phyloP scores from a whole-genome alignment of 2,113 vertebrate species.

The Bos javanicus region DNA sequence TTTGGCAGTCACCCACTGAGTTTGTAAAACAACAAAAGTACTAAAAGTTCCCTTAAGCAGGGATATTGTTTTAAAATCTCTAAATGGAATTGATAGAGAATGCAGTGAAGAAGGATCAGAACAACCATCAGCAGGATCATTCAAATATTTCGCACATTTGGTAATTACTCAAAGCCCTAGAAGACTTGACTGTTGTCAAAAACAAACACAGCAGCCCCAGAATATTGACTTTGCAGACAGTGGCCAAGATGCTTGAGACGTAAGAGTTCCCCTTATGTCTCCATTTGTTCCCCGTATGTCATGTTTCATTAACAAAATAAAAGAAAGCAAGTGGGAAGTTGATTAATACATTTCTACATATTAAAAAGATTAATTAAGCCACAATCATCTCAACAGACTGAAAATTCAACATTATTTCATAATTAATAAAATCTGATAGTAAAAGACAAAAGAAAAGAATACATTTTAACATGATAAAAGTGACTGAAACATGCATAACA shows the following conservation, averaged over 20 bases:
- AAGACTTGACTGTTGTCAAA: background rate
- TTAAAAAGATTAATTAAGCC: background rate
- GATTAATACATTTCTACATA: background rate
- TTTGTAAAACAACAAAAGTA: constrained; percentile 23
- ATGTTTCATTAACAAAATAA: constrained; percentile 2
- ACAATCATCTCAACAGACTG: background rate
- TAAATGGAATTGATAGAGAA: background rate
- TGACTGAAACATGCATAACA: background rate
- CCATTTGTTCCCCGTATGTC: background rate
- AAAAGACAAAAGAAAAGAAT: constrained; percentile 10
- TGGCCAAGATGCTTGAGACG: background rate
- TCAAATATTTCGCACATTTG: background rate
- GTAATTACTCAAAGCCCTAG: background rate
- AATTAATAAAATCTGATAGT: background rate
- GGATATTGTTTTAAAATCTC: background rate
- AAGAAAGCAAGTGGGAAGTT: background rate
- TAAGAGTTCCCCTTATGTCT: background rate
- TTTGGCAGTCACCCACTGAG: constrained; percentile 10
- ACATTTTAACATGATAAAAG: constrained; percentile 21
- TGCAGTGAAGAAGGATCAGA: constrained; percentile 15
- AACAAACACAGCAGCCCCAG: background rate
- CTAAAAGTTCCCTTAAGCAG: background rate
- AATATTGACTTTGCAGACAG: background rate
- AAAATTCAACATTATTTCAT: constrained; percentile 21
- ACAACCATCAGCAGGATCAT: background rate